Percentiles rank a stretch among this genome's conserved stretches.
phyloP scores from a whole-genome alignment of 2,113 vertebrate genomes.

The Elephantulus edwardii region DNA sequence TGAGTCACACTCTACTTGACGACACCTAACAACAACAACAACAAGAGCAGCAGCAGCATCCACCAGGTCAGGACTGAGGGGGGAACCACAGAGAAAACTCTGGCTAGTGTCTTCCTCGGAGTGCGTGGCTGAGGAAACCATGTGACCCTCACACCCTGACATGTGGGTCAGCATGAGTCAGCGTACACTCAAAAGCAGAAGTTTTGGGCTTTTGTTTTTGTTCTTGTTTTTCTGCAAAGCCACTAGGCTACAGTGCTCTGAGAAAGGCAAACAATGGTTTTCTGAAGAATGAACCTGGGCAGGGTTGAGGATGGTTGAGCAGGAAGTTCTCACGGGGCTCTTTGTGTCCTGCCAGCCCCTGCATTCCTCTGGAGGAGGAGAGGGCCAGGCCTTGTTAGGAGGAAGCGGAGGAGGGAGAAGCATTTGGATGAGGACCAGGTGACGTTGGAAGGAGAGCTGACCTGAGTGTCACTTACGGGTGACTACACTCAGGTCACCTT shows the following conservation, averaged over 20 bases:
- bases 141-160: too few relatives aligned
- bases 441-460: rapidly evolving
- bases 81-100: too few relatives aligned
- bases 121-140: too few relatives aligned
- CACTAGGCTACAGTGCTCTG: background rate
- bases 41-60: too few relatives aligned
- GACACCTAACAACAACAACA: too few relatives aligned
- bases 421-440: background rate
- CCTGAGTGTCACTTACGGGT: rapidly evolving
- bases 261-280: background rate
- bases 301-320: background rate
- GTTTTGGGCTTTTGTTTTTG: background rate
- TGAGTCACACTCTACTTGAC: too few relatives aligned
- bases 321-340: conserved; percentile 37
- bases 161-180: background rate
- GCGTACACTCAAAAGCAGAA: background rate
- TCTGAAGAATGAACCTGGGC: background rate
- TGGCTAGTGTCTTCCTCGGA: too few relatives aligned
- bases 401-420: too few relatives aligned
- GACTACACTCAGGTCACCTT: rapidly evolving
- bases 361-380: background rate
- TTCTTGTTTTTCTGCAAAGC: background rate
- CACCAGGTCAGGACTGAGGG: too few relatives aligned
- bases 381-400: background rate
- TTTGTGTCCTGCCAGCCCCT: background rate